Percentiles rank a stretch among this genome's conserved stretches.
Conservation (phyloP, 1,140 invertebrate species). For the Achatina immaculata region DNA sequence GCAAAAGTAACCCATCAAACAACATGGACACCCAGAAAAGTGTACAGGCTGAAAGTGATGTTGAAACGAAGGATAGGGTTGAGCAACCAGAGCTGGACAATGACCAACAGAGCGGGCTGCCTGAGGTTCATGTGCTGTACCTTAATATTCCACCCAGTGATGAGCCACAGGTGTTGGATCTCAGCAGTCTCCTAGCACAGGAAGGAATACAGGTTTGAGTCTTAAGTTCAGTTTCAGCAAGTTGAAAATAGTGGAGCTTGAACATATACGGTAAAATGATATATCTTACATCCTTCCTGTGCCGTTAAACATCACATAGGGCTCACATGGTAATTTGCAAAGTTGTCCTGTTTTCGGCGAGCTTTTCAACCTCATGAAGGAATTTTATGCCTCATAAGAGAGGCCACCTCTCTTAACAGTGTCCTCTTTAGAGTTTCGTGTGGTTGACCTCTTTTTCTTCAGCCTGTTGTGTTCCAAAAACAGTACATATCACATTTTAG, state of each 20-base stretch:
- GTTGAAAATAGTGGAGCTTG: not conserved
- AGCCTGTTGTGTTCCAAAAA: too few relatives aligned
- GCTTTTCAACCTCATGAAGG: too few relatives aligned
- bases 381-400: too few relatives aligned
- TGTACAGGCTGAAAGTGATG: not conserved
- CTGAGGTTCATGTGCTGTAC: slow-evolving; percentile 30
- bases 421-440: too few relatives aligned
- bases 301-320: too few relatives aligned
- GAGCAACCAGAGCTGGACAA: not conserved
- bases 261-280: not conserved
- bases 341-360: too few relatives aligned
- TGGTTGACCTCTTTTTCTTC: too few relatives aligned
- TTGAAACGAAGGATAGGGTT: not conserved
- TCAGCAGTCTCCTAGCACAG: slow-evolving; percentile 13
- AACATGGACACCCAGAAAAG: not conserved
- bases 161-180: slow-evolving; percentile 30
- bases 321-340: too few relatives aligned
- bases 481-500: not conserved
- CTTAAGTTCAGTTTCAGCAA: not conserved
- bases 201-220: slow-evolving; percentile 35
- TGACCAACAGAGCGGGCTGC: not conserved
- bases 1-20: not conserved
- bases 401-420: too few relatives aligned
- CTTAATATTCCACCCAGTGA: slow-evolving; percentile 18
- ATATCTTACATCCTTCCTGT: too few relatives aligned